Evolutionary conservation across 2,113 vertebrate genomes (phyloP), one percentile per base, ranked within the genome.

Genomic region (Myiozetetes cayanensis): DNA sequence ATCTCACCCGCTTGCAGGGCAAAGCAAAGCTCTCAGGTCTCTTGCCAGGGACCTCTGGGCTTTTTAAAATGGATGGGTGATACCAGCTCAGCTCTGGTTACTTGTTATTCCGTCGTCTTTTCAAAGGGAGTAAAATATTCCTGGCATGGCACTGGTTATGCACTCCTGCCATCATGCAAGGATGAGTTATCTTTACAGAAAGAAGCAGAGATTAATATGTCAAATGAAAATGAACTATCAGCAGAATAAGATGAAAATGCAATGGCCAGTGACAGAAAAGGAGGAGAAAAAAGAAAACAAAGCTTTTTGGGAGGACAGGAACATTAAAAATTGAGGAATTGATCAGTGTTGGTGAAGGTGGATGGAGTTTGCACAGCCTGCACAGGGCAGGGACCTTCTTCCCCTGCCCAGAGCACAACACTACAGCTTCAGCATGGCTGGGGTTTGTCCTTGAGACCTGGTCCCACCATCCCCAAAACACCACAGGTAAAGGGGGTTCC

Each of bases 151-250:
- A 24, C 79, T 87, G 82, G 93, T 62, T 91, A 41, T 37, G 53
- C 94, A 41, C 91, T 95, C 75, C 87, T 87, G 91, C 87, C 87
- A 87, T 47, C 90, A 35, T 0, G 6, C 90, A 80, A 47, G 90
- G 63, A 93, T 96, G 95, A 96, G 90, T 95, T 97, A 95, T 95
- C 96, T 91, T 47, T 76, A 63, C 85, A 93, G 89, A 96, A 93
- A 83, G 85, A 58, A 87, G 87, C 93, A 91, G 46, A 85, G 95
- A 96, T 97, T 96, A 96, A 94, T 85, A 90, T 62, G 82, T 97
- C 94, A 94, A 85, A 96, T 94, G 91, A 94, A 95, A 96, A 94
- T 94, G 96, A 96, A 94, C 90, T 96, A 96, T 94, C 0, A 79
- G 82, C 91, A 96, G 94, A 90, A 59, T 27, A 39, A 95, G 93